phyloP scores from a whole-genome alignment of 2,797 vertebrate species.

The Poeciliopsis paucimaculata region DNA sequence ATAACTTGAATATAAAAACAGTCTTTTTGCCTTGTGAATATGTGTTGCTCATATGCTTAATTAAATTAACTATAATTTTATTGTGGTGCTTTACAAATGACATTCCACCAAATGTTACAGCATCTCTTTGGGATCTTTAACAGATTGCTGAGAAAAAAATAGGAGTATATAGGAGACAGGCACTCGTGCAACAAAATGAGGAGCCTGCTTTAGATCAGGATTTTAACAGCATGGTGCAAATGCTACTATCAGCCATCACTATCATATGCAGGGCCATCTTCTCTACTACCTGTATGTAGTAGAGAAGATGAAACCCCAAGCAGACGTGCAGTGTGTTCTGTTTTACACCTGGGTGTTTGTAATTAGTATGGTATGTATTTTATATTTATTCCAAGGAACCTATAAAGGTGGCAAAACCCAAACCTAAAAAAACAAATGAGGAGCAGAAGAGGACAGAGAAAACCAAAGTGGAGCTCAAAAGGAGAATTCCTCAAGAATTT shows the following conservation, averaged over 20 bases:
- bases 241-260: not conserved
- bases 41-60: not conserved
- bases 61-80: not conserved
- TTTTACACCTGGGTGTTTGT: not conserved
- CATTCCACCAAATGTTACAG: not conserved
- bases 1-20: not conserved
- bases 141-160: not conserved
- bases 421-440: constrained; percentile 84
- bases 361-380: constrained; percentile 4
- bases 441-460: constrained; percentile 83
- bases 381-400: constrained; percentile 83
- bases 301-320: too few relatives aligned
- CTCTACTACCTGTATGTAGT: too few relatives aligned
- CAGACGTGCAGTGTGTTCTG: not conserved
- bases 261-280: not conserved
- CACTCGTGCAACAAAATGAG: not conserved
- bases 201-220: not conserved
- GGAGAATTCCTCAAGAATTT: constrained; percentile 82
- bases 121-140: not conserved
- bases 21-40: not conserved
- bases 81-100: not conserved
- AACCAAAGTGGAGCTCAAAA: constrained; percentile 82
- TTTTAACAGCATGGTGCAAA: not conserved
- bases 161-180: not conserved
- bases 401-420: constrained; percentile 87